phyloP scores from a whole-genome alignment of 2,113 vertebrate species.

The Calonectris borealis region DNA sequence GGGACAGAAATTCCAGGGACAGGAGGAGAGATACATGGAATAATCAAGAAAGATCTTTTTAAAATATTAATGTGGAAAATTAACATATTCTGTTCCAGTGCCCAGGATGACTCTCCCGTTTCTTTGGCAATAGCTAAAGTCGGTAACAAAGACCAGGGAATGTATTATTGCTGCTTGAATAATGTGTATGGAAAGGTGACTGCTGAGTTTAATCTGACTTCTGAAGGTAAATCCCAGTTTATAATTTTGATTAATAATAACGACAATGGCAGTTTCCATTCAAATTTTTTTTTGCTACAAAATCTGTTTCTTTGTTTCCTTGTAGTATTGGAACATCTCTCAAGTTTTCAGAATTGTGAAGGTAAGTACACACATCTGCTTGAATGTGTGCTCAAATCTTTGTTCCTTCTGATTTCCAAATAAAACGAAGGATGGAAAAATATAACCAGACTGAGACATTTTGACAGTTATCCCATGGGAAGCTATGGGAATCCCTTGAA shows the following conservation, averaged over 20 bases:
- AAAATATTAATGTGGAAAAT: background rate
- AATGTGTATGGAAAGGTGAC: conserved; percentile 77
- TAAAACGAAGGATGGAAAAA: background rate
- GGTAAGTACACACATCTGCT: conserved; percentile 72
- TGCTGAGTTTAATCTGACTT: conserved; percentile 86
- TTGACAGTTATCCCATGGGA: background rate
- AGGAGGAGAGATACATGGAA: background rate
- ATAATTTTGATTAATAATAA: background rate
- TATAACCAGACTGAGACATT: background rate
- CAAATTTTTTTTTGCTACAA: background rate
- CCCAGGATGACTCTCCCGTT: conserved; percentile 82
- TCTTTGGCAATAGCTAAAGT: conserved; percentile 83
- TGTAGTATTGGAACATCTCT: conserved; percentile 85
- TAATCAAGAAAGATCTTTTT: background rate
- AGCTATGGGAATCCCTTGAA: background rate
- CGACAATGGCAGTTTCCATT: background rate
- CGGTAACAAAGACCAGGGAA: conserved; percentile 86
- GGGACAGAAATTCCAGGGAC: background rate
- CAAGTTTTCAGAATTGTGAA: conserved; percentile 68
- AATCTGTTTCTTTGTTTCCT: conserved; percentile 9
- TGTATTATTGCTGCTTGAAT: conserved; percentile 85
- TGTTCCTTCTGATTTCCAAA: background rate
- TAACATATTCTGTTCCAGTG: conserved; percentile 74
- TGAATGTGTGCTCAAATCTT: background rate
- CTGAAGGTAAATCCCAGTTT: conserved; percentile 80